Percentiles rank a stretch among this genome's conserved stretches.
Evolutionary conservation across 1,140 invertebrate species (phyloP).

Genomic region (Papilio dardanus): DNA sequence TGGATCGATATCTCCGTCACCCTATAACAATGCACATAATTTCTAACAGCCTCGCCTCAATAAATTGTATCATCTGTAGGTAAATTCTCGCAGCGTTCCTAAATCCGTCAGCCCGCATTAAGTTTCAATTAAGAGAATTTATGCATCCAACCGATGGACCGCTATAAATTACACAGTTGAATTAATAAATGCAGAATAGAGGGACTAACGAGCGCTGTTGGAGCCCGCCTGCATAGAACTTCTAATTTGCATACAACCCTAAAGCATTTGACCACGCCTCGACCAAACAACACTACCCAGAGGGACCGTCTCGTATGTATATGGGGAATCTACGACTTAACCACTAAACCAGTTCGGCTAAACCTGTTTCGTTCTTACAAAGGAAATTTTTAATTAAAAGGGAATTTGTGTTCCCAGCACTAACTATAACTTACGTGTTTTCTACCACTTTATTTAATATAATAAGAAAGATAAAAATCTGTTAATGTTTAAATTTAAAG

Average conservation of each 20-base stretch:
- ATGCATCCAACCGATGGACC: constrained; percentile 55
- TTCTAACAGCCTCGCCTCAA: constrained; percentile 42
- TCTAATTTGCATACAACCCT: constrained; percentile 77
- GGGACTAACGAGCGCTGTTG: constrained; percentile 61
- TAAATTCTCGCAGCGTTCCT: constrained; percentile 38
- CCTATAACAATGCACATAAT: constrained; percentile 41
- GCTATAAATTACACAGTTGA: constrained; percentile 74
- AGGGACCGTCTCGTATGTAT: neutral
- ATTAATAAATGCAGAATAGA: constrained; percentile 77
- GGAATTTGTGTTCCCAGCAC: constrained; percentile 12
- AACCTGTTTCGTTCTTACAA: neutral
- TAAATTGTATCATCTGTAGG: constrained; percentile 40
- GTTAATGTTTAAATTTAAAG: constrained; percentile 24
- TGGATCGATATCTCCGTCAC: constrained; percentile 18
- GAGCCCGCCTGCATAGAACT: constrained; percentile 60
- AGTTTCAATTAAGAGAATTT: constrained; percentile 76
- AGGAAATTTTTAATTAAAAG: constrained; percentile 18
- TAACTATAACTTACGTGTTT: constrained; percentile 22
- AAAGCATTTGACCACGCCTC: constrained; percentile 53
- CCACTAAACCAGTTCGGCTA: constrained; percentile 4
- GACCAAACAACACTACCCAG: constrained; percentile 14
- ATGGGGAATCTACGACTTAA: neutral
- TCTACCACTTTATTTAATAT: constrained; percentile 26
- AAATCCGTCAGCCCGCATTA: constrained; percentile 69
- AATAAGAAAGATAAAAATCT: constrained; percentile 21